These are phyloP conservation scores for Trissoscelio sp. DNA, from an alignment of 2,888 invertebrate species.

Conservation along the genomic window DNA sequence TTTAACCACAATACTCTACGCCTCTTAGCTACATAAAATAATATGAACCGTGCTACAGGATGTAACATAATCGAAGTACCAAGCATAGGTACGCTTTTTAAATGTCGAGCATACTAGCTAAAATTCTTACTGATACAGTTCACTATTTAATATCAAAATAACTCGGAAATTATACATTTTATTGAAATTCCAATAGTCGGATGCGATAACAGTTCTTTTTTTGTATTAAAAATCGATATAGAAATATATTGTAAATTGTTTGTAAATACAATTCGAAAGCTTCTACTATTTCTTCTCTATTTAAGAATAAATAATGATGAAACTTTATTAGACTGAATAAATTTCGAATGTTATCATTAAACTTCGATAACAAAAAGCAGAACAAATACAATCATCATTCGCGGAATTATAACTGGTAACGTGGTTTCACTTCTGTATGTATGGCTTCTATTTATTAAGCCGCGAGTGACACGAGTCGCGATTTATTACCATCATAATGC, in stretches of 20 bases:
- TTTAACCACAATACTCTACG: conserved; percentile 53
- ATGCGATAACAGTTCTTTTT: no score
- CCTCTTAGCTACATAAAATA: conserved; percentile 63
- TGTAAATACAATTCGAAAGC: no score
- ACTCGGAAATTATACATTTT: no score
- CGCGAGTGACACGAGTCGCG: conserved; percentile 28
- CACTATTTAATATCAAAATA: conserved; percentile 4
- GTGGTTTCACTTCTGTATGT: conserved; percentile 43
- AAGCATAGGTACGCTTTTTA: conserved; percentile 16
- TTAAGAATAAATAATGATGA: no score
- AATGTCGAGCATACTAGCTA: neutral
- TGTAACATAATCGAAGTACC: conserved; percentile 52
- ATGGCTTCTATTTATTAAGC: conserved; percentile 54
- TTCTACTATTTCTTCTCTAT: no score
- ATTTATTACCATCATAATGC: conserved; percentile 70
- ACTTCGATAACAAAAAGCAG: conserved; percentile 19
- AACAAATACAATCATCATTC: conserved; percentile 4
- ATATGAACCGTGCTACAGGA: conserved; percentile 46
- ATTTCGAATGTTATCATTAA: conserved; percentile 12
- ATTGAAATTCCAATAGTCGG: no score
- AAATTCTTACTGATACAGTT: conserved; percentile 12
- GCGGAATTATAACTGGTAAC: conserved; percentile 11
- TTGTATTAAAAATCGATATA: no score
- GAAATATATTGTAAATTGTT: no score
- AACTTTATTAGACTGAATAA: no score